Evolutionary conservation across 2,888 invertebrate genomes (phyloP).

Genomic region (Ditylenchus weischeri): DNA sequence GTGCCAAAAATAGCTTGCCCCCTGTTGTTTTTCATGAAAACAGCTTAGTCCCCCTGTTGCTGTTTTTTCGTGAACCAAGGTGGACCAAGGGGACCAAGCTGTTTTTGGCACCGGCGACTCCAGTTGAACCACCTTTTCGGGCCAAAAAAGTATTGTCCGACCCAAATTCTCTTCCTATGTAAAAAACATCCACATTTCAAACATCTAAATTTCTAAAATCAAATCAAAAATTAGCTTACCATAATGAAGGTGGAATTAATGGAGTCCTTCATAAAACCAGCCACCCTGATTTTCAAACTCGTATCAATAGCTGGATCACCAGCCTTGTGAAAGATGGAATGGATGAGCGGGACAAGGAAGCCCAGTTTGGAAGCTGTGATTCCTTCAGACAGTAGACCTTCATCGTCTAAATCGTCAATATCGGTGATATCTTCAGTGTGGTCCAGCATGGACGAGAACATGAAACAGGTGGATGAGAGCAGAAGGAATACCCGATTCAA

Average conservation of each 20-base stretch:
- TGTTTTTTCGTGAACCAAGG: no score
- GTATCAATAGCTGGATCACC: slow-evolving; percentile 18
- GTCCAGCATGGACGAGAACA: slow-evolving; percentile 25
- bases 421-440: slow-evolving; percentile 22
- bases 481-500: slow-evolving; percentile 43
- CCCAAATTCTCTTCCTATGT: no score
- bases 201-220: background rate
- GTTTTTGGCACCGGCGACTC: no score
- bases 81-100: no score
- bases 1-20: no score
- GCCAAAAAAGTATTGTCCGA: no score
- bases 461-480: slow-evolving; percentile 35
- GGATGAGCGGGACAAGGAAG: slow-evolving; percentile 37
- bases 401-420: slow-evolving; percentile 21
- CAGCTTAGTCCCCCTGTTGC: no score
- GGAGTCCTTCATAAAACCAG: slow-evolving; percentile 32
- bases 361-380: slow-evolving; percentile 33
- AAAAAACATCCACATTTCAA: no score
- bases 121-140: no score
- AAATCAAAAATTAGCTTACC: slow-evolving; percentile 16
- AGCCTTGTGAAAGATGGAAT: background rate
- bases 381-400: slow-evolving; percentile 25
- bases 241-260: slow-evolving; percentile 27
- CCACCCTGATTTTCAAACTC: slow-evolving; percentile 22
- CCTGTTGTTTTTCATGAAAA: no score